Percentiles rank a stretch among this genome's conserved stretches.
These are phyloP conservation scores for Mergus octosetaceus DNA, from an alignment of 2,797 vertebrate species.

Conservation along the genomic window DNA sequence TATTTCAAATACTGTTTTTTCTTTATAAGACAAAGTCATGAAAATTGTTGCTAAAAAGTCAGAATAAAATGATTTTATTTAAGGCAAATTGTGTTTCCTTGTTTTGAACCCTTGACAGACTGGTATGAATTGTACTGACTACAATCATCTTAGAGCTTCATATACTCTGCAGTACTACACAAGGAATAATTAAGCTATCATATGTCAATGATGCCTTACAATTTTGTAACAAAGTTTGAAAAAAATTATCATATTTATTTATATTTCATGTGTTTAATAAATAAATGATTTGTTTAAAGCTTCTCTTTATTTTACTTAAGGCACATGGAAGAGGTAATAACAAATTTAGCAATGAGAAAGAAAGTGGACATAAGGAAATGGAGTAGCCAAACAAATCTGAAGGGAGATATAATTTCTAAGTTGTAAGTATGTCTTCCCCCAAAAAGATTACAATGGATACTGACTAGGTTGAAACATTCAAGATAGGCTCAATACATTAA, in stretches of 20 bases:
- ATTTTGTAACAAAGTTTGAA: neutral
- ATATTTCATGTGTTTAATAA: neutral
- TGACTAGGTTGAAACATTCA: neutral
- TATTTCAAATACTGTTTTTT: no score
- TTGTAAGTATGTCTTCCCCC: neutral
- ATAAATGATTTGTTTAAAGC: neutral
- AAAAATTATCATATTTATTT: neutral
- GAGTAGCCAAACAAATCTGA: neutral
- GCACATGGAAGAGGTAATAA: neutral
- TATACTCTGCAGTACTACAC: accelerated
- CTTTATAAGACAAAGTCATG: neutral
- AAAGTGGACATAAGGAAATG: neutral
- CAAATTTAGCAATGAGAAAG: neutral
- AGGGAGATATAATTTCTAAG: neutral
- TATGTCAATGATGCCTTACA: neutral
- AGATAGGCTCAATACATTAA: neutral
- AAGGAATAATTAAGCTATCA: neutral
- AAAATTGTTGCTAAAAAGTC: neutral
- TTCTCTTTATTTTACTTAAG: neutral
- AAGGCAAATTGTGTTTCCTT: neutral
- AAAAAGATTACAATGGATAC: neutral
- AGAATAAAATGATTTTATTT: neutral
- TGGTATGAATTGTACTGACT: neutral
- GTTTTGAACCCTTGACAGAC: neutral
- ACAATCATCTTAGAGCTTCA: neutral